Evolutionary conservation across 2,113 vertebrate species (phyloP).

Genomic region (Hydrolagus affinis): DNA sequence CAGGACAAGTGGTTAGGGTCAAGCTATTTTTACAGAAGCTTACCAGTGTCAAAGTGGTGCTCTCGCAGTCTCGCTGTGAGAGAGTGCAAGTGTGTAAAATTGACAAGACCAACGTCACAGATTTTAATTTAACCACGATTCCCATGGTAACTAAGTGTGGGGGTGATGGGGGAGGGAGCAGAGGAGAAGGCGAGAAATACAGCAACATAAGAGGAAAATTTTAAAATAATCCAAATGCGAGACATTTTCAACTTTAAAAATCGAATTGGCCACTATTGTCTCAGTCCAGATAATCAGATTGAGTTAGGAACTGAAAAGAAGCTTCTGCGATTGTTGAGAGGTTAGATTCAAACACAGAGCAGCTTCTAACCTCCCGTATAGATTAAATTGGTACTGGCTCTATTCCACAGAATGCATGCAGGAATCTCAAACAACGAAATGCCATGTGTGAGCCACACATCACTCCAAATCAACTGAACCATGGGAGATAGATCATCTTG

Average conservation of each 20-base stretch:
- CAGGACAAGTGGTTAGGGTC: not conserved
- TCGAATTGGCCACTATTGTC: not conserved
- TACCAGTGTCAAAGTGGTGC: not conserved
- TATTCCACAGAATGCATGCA: not conserved
- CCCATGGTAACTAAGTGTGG: no score
- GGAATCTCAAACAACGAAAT: not conserved
- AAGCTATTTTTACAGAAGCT: not conserved
- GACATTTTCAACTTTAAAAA: constrained; percentile 6
- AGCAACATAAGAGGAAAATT: not conserved
- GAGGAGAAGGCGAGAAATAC: no score
- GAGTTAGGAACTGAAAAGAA: not conserved
- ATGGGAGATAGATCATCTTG: not conserved
- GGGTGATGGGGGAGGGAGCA: no score
- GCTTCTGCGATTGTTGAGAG: no score
- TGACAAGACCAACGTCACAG: not conserved
- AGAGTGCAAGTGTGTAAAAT: not conserved
- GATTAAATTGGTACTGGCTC: not conserved
- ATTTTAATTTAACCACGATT: not conserved
- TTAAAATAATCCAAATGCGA: not conserved
- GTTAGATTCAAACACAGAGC: no score
- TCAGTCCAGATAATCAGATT: not conserved
- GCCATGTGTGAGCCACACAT: not conserved
- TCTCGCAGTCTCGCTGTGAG: not conserved
- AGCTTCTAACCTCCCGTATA: not conserved
- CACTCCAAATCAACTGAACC: not conserved